A percentile compares a stretch with the other conserved stretches of the same genome.
Evolutionary conservation across 2,888 invertebrate genomes (phyloP).

Genomic region (Branchellion lobata): DNA sequence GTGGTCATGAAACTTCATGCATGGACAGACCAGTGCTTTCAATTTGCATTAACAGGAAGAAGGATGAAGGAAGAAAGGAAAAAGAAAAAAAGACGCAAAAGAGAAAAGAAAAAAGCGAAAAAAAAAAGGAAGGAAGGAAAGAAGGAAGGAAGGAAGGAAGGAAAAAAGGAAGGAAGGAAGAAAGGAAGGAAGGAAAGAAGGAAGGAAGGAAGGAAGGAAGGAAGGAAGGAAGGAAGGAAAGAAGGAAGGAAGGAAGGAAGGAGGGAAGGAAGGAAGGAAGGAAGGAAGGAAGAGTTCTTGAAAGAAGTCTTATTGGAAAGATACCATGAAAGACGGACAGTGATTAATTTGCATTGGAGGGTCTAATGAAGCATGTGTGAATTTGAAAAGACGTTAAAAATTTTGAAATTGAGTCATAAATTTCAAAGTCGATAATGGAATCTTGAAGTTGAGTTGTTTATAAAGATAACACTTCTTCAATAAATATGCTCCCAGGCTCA

Average conservation of each 20-base stretch:
- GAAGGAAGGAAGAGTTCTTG: too few species aligned
- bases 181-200: not conserved
- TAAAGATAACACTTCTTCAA: too few species aligned
- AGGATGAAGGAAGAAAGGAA: too few species aligned
- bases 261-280: not conserved
- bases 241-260: not conserved
- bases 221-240: not conserved
- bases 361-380: too few species aligned
- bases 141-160: not conserved
- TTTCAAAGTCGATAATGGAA: too few species aligned
- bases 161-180: not conserved
- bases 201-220: not conserved
- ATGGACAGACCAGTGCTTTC: slow-evolving; percentile 89
- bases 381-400: too few species aligned
- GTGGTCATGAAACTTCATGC: too few species aligned
- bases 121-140: not conserved
- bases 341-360: not conserved
- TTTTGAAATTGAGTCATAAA: too few species aligned
- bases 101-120: slow-evolving; percentile 77
- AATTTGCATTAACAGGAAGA: too few species aligned
- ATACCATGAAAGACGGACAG: not conserved
- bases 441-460: too few species aligned
- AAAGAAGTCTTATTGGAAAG: not conserved
- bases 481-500: too few species aligned
- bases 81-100: too few species aligned